phyloP scores from a whole-genome alignment of 2,113 vertebrate species.

The Labeo catla region DNA sequence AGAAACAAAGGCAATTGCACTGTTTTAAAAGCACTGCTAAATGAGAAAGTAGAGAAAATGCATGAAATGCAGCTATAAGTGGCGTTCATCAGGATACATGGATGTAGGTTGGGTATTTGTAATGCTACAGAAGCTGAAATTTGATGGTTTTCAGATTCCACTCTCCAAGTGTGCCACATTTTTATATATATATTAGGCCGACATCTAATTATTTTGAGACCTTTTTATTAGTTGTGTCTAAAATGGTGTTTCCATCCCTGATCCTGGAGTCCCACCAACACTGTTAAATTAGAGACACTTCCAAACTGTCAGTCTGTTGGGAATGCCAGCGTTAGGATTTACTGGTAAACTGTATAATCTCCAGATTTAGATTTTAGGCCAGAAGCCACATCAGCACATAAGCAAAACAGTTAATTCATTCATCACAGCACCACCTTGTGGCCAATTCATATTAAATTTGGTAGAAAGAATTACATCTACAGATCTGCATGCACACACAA shows the following conservation, averaged over 20 bases:
- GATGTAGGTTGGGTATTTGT: too few relatives aligned
- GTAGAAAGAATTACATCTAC: neutral
- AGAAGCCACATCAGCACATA: neutral
- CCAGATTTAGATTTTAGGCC: neutral
- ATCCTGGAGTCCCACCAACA: too few relatives aligned
- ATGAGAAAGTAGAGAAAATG: neutral
- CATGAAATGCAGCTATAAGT: neutral
- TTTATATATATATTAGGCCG: too few relatives aligned
- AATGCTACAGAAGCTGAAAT: neutral
- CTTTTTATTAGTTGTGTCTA: neutral
- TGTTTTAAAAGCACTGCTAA: neutral
- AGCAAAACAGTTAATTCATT: neutral
- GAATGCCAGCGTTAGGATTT: too few relatives aligned
- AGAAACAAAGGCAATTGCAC: neutral
- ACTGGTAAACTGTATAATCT: neutral
- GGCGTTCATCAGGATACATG: too few relatives aligned
- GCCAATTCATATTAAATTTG: neutral
- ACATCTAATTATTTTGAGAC: too few relatives aligned
- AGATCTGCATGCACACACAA: too few relatives aligned
- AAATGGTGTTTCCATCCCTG: too few relatives aligned
- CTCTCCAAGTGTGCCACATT: too few relatives aligned
- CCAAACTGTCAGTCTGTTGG: too few relatives aligned
- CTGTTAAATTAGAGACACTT: too few relatives aligned
- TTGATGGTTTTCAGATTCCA: neutral
- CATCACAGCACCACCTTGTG: neutral